Base-by-base conservation (phyloP, 2,888 invertebrate species). In the Rhogogaster chlorosoma region DNA sequence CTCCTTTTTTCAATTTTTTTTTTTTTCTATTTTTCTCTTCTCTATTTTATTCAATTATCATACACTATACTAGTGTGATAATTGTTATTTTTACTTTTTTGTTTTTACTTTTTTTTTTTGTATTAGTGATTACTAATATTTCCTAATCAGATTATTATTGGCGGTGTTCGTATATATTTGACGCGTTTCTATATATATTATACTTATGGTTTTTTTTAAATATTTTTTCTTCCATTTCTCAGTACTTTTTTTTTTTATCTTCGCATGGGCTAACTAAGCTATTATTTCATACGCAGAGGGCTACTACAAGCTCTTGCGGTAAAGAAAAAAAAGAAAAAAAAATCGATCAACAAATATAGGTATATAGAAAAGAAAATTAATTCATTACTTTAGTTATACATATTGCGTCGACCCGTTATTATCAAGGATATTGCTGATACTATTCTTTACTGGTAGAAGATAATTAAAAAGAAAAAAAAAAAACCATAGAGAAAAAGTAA, bases 1-100 rank as follows among this genome's bases (percentile, higher is more conserved):
- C 57, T 82, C 83, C 53, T 22, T 86, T 89, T 89, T 89, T 88
- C 88, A 88, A 88, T 88, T 89, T 87, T 87, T 88, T 86, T 86
- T 83, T 87, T 86, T 85, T 86, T 86, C 85, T 49, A 5, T 12
- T 75, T 75, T 26, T 29, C 29, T 22, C 12, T 45, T 42, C 26
- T 75, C 18, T 75, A n/a, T 45, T 45, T 22, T 26, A 75, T 73
- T 10, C 15, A 75, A 49, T 45, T 45, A 32, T 42, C 7, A 45
- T 45, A 75, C 45, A 45, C 42, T 42, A 45, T 75, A 42, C 26
- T 26, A 12, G 75, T 45, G 75, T 36, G 15, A 73, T 61, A 12
- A 26, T 26, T 22, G n/a, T 22, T 57, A 53, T 9, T 61, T 26
- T 15, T 71, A n/a, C 22, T 18, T 49, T 18, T 18, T 53, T 53